phyloP scores from a whole-genome alignment of 2,797 vertebrate genomes.

The Pristis pectinata region DNA sequence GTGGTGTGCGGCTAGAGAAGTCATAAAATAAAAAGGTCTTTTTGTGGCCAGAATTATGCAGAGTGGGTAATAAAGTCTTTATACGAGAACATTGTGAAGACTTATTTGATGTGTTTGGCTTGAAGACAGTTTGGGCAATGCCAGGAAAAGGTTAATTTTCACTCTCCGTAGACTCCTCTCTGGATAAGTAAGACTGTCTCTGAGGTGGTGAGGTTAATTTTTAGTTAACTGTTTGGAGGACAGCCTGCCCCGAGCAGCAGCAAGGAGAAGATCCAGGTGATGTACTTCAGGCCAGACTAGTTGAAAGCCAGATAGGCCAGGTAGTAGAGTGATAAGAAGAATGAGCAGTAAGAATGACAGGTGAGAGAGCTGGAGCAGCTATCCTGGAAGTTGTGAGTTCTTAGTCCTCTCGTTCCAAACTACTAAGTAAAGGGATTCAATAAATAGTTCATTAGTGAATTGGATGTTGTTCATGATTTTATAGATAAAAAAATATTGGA shows the following conservation, averaged over 20 bases:
- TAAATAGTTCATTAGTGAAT: background rate
- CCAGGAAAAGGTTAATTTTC: conserved; percentile 37
- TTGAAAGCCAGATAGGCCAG: background rate
- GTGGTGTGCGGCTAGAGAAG: background rate
- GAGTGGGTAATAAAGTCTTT: conserved; percentile 1
- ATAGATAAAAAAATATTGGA: too few relatives aligned
- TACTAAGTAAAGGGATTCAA: background rate
- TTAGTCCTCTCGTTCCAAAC: background rate
- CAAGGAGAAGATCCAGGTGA: background rate
- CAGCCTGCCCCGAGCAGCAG: background rate
- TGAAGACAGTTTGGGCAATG: conserved; percentile 21
- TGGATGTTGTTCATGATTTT: too few relatives aligned
- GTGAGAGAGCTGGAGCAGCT: background rate
- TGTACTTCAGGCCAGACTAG: background rate
- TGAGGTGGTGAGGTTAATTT: conserved; percentile 32
- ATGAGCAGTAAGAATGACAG: background rate
- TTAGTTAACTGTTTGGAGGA: conserved; percentile 21
- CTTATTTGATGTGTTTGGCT: conserved; percentile 33
- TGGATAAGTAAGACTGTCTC: conserved; percentile 10
- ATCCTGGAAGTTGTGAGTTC: background rate
- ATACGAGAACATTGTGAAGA: conserved; percentile 26
- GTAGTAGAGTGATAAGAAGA: background rate
- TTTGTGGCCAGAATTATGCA: background rate
- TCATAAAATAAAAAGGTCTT: background rate
- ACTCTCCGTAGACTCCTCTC: conserved; percentile 9